A percentile compares a stretch with the other conserved stretches of the same genome.
These are phyloP conservation scores for Automeris io DNA, from an alignment of 2,888 invertebrate genomes.

Conservation along the genomic window DNA sequence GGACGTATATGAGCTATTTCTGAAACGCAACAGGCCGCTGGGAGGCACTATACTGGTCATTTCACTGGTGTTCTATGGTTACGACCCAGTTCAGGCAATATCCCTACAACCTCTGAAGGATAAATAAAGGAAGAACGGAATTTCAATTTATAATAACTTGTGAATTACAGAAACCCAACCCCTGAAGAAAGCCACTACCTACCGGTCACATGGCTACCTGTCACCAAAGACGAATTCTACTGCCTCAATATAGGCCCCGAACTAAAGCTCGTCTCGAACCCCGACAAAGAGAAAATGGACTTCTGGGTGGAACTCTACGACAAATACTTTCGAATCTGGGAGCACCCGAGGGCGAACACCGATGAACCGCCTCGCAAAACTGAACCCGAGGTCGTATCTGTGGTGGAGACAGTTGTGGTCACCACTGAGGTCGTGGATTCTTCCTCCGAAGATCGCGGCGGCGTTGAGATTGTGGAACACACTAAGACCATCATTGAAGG, in stretches of 20 bases:
- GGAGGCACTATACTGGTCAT: too few species aligned
- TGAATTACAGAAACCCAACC: conserved; percentile 64
- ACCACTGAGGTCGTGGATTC: conserved; percentile 8
- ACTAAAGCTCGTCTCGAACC: conserved; percentile 43
- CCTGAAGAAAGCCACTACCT: conserved; percentile 60
- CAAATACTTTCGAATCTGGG: conserved; percentile 60
- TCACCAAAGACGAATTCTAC: conserved; percentile 50
- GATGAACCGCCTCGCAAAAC: conserved; percentile 21
- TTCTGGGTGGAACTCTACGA: conserved; percentile 60
- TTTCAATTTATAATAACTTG: neutral
- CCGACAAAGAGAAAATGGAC: conserved; percentile 57
- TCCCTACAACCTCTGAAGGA: too few species aligned
- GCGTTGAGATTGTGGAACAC: neutral
- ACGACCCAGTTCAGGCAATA: too few species aligned
- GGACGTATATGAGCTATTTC: too few species aligned
- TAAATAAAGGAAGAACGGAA: too few species aligned
- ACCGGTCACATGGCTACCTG: conserved; percentile 57
- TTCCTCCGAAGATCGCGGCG: neutral
- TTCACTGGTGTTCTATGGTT: too few species aligned
- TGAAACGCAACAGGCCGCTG: too few species aligned
- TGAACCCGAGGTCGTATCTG: conserved; percentile 22
- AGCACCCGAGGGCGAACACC: conserved; percentile 34
- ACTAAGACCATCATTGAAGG: neutral
- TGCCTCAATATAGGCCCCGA: conserved; percentile 51
- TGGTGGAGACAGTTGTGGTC: conserved; percentile 10